Percentiles rank a stretch among this genome's conserved stretches.
Evolutionary conservation across 1,140 invertebrate genomes (phyloP).

Genomic region (Heliconius congener): DNA sequence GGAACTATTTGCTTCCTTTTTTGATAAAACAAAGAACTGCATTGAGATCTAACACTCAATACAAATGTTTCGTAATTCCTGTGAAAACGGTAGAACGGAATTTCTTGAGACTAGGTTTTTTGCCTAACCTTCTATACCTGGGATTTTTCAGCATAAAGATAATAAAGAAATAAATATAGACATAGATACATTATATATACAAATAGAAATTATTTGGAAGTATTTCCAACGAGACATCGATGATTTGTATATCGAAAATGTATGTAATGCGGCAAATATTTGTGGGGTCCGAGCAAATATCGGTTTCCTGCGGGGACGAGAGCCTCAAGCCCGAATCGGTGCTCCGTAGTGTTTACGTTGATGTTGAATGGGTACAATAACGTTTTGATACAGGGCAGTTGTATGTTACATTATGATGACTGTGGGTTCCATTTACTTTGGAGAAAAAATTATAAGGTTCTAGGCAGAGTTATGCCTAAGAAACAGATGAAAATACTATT

Average conservation of each 20-base stretch:
- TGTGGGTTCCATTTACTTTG: too few species aligned
- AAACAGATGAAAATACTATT: too few species aligned
- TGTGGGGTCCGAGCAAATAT: conserved; percentile 3
- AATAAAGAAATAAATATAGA: neutral
- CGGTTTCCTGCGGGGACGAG: neutral
- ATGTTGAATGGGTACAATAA: neutral
- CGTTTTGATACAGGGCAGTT: neutral
- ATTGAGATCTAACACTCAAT: too few species aligned
- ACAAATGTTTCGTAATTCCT: too few species aligned
- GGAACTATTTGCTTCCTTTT: too few species aligned
- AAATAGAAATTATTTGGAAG: neutral
- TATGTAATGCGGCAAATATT: conserved; percentile 1
- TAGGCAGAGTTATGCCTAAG: too few species aligned
- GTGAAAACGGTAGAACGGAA: too few species aligned
- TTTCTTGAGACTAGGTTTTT: too few species aligned
- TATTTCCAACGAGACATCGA: neutral
- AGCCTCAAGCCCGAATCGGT: neutral
- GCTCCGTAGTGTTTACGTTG: neutral
- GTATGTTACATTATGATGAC: neutral
- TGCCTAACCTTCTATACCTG: neutral
- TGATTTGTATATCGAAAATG: neutral
- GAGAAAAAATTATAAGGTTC: too few species aligned
- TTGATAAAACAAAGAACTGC: too few species aligned
- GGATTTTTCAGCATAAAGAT: too few species aligned
- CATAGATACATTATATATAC: neutral